Conservation (phyloP, 2,888 invertebrate genomes). For the Scrobipalpa costella region DNA sequence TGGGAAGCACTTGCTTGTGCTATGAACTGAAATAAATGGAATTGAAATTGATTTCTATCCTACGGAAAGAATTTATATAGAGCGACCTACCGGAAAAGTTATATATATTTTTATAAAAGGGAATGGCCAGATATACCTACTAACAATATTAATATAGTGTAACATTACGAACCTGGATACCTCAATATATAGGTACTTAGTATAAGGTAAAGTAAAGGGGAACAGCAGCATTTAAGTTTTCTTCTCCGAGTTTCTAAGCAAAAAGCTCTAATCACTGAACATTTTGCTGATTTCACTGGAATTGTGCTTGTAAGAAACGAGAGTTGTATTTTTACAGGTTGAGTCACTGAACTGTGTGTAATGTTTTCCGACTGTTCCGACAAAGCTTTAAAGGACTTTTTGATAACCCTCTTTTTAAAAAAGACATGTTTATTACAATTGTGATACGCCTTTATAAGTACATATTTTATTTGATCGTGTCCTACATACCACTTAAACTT, state of each 20-base stretch:
- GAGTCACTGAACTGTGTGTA: conserved; percentile 11
- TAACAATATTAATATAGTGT: too few species aligned
- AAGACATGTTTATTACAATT: background rate
- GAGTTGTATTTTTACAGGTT: conserved; percentile 12
- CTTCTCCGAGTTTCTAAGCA: background rate
- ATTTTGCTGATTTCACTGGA: conserved; percentile 3
- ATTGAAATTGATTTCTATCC: too few species aligned
- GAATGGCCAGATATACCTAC: too few species aligned
- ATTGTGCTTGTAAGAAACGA: conserved; percentile 9
- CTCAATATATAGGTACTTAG: too few species aligned
- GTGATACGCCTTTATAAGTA: background rate
- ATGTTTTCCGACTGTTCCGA: conserved; percentile 16
- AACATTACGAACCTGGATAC: too few species aligned
- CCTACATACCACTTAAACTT: background rate
- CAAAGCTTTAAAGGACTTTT: conserved; percentile 22
- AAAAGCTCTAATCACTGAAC: conserved; percentile 1
- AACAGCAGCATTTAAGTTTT: conserved; percentile 1
- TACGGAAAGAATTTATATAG: too few species aligned
- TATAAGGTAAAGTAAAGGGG: too few species aligned
- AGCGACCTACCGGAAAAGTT: too few species aligned
- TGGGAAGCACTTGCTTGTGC: too few species aligned
- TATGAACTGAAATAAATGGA: too few species aligned
- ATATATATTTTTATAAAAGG: too few species aligned
- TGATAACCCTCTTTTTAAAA: conserved; percentile 14
- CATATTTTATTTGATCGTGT: background rate